These are phyloP conservation scores for Motacilla tschutschensis DNA, from an alignment of 2,113 vertebrate species.

Conservation along the genomic window DNA sequence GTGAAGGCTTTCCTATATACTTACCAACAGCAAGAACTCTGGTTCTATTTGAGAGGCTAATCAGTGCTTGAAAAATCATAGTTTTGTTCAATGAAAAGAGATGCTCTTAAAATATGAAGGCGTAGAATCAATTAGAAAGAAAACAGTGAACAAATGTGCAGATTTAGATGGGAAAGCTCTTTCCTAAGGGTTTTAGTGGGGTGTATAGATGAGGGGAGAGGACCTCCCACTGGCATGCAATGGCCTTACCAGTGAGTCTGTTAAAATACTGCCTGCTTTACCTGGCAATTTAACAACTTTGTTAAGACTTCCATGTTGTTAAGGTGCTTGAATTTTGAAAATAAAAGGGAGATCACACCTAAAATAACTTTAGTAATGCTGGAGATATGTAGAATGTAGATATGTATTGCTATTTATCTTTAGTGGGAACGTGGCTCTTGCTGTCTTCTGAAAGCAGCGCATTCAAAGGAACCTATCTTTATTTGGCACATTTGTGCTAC, in stretches of 20 bases:
- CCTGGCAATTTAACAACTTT: conserved; percentile 28
- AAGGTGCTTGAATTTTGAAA: conserved; percentile 9
- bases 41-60: background rate
- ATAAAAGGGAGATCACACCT: conserved; percentile 2
- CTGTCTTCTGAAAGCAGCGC: conserved; percentile 28
- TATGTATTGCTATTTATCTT: background rate
- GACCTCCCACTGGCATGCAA: conserved; percentile 6
- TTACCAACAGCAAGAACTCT: background rate
- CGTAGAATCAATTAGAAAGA: background rate
- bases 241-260: conserved; percentile 28
- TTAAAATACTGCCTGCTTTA: conserved; percentile 60
- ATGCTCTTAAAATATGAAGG: background rate
- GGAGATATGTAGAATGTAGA: background rate
- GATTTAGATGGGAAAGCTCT: background rate
- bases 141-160: background rate
- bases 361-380: background rate
- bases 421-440: background rate
- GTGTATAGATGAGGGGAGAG: background rate
- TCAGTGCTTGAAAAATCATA: background rate
- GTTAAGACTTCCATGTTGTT: conserved; percentile 8
- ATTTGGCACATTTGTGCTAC: conserved; percentile 62
- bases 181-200: background rate
- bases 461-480: conserved; percentile 41
- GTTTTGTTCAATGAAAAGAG: background rate
- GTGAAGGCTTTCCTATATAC: background rate